Conservation (phyloP, 2,888 invertebrate genomes). For the Xylota sylvarum region DNA sequence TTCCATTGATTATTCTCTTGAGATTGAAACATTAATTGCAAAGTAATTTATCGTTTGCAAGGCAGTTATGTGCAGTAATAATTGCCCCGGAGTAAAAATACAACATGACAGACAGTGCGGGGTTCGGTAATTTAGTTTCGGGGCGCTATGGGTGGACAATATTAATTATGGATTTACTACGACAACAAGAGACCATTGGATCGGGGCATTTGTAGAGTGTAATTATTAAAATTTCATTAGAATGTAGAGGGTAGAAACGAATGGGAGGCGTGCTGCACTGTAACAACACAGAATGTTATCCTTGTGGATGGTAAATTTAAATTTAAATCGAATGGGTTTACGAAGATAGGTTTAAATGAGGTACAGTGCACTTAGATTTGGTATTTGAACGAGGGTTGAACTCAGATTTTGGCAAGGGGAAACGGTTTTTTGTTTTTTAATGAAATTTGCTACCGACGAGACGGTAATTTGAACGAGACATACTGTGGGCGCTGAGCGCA, state of each 20-base stretch:
- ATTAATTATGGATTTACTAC: constrained; percentile 64
- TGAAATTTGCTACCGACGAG: too few species aligned
- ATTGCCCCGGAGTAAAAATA: constrained; percentile 61
- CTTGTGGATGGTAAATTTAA: constrained; percentile 44
- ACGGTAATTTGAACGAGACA: too few species aligned
- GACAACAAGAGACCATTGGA: constrained; percentile 29
- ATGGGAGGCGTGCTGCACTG: background rate
- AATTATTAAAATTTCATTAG: constrained; percentile 69
- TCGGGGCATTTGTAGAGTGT: background rate
- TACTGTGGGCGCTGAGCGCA: too few species aligned
- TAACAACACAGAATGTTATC: background rate
- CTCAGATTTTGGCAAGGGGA: too few species aligned
- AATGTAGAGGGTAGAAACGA: background rate
- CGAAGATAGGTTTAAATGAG: background rate
- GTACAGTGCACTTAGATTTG: background rate
- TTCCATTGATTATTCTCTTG: constrained; percentile 75
- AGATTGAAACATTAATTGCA: constrained; percentile 75
- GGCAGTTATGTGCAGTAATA: constrained; percentile 24
- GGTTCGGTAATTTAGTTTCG: background rate
- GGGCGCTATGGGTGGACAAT: constrained; percentile 31
- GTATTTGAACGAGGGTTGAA: background rate
- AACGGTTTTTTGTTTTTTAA: background rate
- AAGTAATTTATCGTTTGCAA: constrained; percentile 62
- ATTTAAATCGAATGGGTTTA: constrained; percentile 55
- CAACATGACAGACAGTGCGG: constrained; percentile 4